Evolutionary conservation across 2,113 vertebrate genomes (phyloP).

Genomic region (Nothoprocta pentlandii): DNA sequence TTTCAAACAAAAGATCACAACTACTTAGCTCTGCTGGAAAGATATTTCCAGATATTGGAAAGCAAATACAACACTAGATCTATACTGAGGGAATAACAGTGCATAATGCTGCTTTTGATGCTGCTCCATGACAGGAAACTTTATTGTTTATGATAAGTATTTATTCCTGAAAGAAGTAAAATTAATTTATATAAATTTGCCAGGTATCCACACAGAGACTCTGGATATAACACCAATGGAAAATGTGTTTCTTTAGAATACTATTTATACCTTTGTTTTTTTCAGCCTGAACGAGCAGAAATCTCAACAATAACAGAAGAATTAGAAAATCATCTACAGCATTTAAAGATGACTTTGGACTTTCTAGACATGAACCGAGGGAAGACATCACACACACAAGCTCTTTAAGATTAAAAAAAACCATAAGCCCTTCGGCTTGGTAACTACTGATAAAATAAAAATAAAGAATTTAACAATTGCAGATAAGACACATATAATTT

Average conservation of each 20-base stretch:
- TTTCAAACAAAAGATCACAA: not conserved
- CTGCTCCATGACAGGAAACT: too few relatives aligned
- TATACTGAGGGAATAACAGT: not conserved
- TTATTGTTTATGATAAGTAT: not conserved
- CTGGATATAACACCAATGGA: not conserved
- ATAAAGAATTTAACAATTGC: not conserved
- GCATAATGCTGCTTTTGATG: not conserved
- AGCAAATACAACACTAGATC: not conserved
- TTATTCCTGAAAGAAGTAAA: not conserved
- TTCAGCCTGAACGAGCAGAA: not conserved
- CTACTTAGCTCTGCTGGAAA: not conserved
- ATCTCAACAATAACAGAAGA: not conserved
- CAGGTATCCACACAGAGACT: not conserved
- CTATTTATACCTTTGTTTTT: not conserved
- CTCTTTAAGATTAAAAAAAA: not conserved
- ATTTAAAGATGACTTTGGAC: not conserved
- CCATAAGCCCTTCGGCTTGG: not conserved
- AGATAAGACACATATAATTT: not conserved
- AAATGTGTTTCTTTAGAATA: not conserved
- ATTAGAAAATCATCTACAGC: not conserved
- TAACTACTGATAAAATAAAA: not conserved
- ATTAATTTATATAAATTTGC: not conserved
- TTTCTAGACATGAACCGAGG: not conserved
- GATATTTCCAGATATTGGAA: not conserved
- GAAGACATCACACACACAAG: not conserved